Evolutionary conservation across 2,113 vertebrate genomes (phyloP).

Genomic region (Rhinoderma darwinii): DNA sequence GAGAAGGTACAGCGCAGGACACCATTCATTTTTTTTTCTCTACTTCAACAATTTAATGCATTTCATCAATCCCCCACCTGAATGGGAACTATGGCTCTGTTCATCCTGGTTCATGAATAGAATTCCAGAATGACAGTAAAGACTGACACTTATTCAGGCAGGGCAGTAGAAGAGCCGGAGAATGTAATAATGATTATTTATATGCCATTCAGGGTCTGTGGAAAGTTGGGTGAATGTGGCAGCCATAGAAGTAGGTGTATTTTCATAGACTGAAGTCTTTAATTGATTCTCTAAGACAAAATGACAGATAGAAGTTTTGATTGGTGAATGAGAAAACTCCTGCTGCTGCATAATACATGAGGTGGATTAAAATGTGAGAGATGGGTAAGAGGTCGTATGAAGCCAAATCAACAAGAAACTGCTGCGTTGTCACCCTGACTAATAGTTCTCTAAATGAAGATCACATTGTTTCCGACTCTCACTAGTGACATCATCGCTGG

Average conservation of each 20-base stretch:
- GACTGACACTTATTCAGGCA: background rate
- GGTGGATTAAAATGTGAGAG: background rate
- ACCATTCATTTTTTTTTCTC: background rate
- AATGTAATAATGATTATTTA: no score
- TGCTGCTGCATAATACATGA: conserved; percentile 32
- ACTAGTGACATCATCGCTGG: conserved; percentile 12
- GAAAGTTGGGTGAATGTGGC: background rate
- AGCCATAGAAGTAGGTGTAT: background rate
- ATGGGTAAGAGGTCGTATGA: background rate
- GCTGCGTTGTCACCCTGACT: conserved; percentile 12
- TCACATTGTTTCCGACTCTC: conserved; percentile 25
- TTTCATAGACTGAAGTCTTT: background rate
- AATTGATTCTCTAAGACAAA: background rate
- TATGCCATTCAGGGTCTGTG: background rate
- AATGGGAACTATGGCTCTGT: background rate
- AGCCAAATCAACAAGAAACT: conserved; percentile 36
- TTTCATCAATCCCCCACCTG: no score
- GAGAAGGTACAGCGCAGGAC: background rate
- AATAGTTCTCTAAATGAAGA: conserved; percentile 27
- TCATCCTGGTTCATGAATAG: background rate
- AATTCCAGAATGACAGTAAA: background rate
- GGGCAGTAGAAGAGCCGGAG: background rate
- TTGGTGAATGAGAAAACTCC: background rate
- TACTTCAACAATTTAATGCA: background rate
- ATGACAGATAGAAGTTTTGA: background rate